Evolutionary conservation across 2,113 vertebrate species (phyloP).

Genomic region (Peromyscus leucopus): DNA sequence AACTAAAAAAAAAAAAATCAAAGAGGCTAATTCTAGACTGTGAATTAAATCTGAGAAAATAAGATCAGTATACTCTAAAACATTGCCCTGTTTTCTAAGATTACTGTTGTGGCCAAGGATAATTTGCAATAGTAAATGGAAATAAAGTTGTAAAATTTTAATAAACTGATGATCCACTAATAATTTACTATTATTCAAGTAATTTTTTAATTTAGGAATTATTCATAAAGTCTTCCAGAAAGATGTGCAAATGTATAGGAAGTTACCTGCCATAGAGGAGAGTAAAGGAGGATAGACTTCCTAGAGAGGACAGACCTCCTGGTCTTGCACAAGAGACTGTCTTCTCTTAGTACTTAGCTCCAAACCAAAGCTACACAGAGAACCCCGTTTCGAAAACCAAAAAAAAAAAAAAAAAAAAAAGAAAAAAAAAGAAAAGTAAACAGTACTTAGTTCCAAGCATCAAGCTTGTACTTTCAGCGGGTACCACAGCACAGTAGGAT

Average conservation of each 20-base stretch:
- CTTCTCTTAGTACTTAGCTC: neutral
- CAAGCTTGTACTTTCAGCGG: neutral
- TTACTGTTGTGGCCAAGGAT: neutral
- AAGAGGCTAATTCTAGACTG: conserved; percentile 19
- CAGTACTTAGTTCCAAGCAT: neutral
- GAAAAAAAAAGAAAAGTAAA: no score
- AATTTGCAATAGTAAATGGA: conserved; percentile 28
- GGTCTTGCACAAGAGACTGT: neutral
- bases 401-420: no score
- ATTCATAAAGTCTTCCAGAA: conserved; percentile 43
- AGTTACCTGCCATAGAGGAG: conserved; percentile 8
- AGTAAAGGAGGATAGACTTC: neutral
- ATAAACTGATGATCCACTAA: conserved; percentile 36
- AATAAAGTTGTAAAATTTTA: conserved; percentile 53
- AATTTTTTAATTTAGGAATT: conserved; percentile 58
- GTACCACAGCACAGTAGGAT: neutral
- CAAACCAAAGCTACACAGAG: no score
- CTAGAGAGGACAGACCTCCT: neutral
- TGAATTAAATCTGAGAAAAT: conserved; percentile 37
- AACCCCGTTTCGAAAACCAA: no score
- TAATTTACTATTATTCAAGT: conserved; percentile 58
- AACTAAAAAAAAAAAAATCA: neutral
- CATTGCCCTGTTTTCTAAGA: conserved; percentile 39
- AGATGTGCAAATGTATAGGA: conserved; percentile 12
- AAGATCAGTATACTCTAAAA: conserved; percentile 31